A percentile compares a stretch with the other conserved stretches of the same genome.
Conservation (phyloP, 2,797 vertebrate species). For the Sebastes cheni region DNA sequence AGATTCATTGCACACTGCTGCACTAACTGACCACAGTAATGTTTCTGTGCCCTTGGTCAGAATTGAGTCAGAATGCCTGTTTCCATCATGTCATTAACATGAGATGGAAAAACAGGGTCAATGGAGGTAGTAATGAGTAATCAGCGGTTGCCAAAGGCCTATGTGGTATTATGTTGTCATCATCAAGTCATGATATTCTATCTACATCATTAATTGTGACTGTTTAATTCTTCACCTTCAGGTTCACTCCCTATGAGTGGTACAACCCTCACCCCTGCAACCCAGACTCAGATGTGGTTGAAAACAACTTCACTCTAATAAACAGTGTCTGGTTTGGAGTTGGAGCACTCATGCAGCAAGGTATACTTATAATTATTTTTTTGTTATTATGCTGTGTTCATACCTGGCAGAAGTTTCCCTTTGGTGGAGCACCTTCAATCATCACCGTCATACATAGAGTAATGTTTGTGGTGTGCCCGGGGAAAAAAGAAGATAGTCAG, state of each 20-base stretch:
- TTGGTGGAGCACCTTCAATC: not conserved
- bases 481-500: not conserved
- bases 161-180: not conserved
- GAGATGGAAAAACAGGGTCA: not conserved
- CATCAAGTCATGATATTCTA: not conserved
- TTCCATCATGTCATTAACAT: not conserved
- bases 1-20: not conserved
- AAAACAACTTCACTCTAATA: conserved; percentile 98
- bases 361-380: conserved; percentile 71
- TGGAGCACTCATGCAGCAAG: conserved; percentile 99
- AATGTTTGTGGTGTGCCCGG: not conserved
- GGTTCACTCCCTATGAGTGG: conserved; percentile 99
- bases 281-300: conserved; percentile 96
- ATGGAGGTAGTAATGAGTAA: not conserved
- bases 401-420: not conserved
- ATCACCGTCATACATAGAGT: not conserved
- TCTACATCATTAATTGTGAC: not conserved
- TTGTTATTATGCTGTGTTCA: not conserved
- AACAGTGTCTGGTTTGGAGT: conserved; percentile 99
- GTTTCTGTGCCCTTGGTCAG: not conserved
- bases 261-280: conserved; percentile 99
- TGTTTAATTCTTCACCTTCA: conserved; percentile 58
- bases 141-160: not conserved
- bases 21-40: not conserved
- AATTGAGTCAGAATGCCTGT: not conserved